Evolutionary conservation across 2,113 vertebrate genomes (phyloP).

Genomic region (Elephantulus edwardii): DNA sequence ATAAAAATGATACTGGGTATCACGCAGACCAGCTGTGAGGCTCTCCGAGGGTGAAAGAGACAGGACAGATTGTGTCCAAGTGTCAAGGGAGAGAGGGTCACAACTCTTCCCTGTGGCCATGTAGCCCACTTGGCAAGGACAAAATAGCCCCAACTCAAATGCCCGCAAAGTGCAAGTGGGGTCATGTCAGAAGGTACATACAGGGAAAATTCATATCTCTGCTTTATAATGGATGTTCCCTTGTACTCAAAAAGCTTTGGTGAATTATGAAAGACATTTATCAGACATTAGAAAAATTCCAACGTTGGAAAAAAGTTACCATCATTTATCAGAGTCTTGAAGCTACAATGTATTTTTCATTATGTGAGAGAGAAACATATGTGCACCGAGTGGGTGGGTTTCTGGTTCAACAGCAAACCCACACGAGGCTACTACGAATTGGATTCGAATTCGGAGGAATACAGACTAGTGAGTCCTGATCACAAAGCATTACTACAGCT

Average conservation of each 20-base stretch:
- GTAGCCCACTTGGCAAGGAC: slow-evolving; percentile 54
- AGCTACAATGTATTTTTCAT: slow-evolving; percentile 72
- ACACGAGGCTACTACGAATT: slow-evolving; percentile 3
- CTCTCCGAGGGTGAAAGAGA: slow-evolving; percentile 79
- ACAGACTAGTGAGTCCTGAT: not conserved
- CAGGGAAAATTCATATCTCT: slow-evolving; percentile 52
- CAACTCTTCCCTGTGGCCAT: slow-evolving; percentile 29
- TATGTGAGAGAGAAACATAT: slow-evolving; percentile 69
- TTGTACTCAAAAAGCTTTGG: slow-evolving; percentile 59
- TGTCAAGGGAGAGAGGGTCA: slow-evolving; percentile 68
- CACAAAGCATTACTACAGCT: slow-evolving; percentile 40
- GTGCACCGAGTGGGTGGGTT: slow-evolving; percentile 61
- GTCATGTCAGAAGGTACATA: not conserved
- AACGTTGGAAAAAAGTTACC: slow-evolving; percentile 68
- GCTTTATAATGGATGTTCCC: slow-evolving; percentile 64
- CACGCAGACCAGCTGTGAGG: slow-evolving; percentile 79
- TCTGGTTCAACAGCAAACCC: slow-evolving; percentile 58
- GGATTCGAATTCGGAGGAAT: slow-evolving; percentile 51
- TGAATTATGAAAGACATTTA: slow-evolving; percentile 80
- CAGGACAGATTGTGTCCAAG: slow-evolving; percentile 78
- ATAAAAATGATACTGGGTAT: slow-evolving; percentile 78
- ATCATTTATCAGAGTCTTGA: slow-evolving; percentile 74
- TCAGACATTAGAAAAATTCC: slow-evolving; percentile 78
- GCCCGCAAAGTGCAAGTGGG: slow-evolving; percentile 4
- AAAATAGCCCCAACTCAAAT: not conserved